Conservation (phyloP, 2,113 vertebrate genomes). For the Corythornis madagascariensis region DNA sequence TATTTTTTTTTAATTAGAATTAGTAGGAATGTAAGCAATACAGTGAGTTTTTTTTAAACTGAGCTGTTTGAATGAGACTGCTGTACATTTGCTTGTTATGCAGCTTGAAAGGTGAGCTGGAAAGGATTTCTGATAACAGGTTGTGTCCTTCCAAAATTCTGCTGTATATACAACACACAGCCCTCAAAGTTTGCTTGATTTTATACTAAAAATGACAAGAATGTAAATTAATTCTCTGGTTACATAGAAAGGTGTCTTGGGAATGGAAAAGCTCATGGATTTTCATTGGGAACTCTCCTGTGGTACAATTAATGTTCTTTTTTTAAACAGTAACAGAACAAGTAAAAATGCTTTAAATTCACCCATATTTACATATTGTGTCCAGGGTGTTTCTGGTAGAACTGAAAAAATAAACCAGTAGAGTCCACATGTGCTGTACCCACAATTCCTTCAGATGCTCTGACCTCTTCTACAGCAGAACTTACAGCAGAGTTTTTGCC, state of each 20-base stretch:
- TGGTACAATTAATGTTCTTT: constrained; percentile 49
- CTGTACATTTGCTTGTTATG: not conserved
- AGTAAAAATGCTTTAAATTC: constrained; percentile 29
- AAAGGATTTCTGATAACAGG: not conserved
- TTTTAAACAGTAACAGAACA: not conserved
- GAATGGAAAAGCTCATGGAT: constrained; percentile 8
- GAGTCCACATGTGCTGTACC: not conserved
- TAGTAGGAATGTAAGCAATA: not conserved
- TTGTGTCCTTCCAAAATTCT: not conserved
- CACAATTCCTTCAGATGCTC: not conserved
- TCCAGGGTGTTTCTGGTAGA: not conserved
- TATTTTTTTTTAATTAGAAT: not conserved
- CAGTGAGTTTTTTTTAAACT: not conserved
- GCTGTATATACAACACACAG: not conserved
- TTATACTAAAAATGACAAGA: not conserved
- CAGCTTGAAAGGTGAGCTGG: not conserved
- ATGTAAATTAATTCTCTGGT: constrained; percentile 30
- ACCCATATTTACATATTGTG: constrained; percentile 7
- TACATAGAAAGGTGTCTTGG: not conserved
- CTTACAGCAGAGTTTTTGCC: not conserved
- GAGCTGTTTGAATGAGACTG: not conserved
- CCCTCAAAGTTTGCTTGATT: not conserved
- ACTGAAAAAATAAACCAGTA: not conserved
- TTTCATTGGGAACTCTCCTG: constrained; percentile 31
- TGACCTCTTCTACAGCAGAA: constrained; percentile 7